Base-by-base conservation (phyloP, 2,113 vertebrate species). In the Enhydra lutris region DNA sequence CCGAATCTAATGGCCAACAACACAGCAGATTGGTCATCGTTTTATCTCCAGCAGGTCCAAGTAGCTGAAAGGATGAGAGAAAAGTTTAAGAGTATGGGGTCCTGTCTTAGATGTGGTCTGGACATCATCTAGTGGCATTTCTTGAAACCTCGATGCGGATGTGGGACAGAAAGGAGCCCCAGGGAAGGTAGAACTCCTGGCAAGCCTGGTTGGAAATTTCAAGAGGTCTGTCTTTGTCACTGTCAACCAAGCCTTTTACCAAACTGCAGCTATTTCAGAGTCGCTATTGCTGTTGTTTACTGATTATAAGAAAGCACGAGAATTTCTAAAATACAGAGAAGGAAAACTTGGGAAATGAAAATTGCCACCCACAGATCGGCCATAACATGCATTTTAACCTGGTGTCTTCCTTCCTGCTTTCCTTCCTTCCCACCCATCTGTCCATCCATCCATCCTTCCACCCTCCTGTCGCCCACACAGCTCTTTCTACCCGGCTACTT, bases 321-420 rank as follows among this genome's bases (percentile, higher is more conserved):
- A 61, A 86, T 85, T 47, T 89, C 24, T 86, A 88, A 96, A 88
- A 93, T 29, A 73, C 29, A 83, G 36, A 86, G 45, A 95, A 97
- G 24, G 12, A 20, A 73, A 94, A 63, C 7, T 65, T 47, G 20
- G 74, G 79, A 87, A 89, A 91, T 59, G 71, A 24, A 83, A 88
- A 55, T 87, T 18, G 55, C 31, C 92, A 83, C 31, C n/a, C 73
- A 42, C n/a, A 81, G n/a, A 67, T 78, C 31, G 45, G 39, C 34
- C 31, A 24, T 36, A 83, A 71, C 52, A 59, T 20, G 79, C 47
- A 31, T 59, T 83, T n/a, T 59, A 55, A 45, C 57, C 34, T 92
- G 1, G 84, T 80, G 80, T 45, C 45, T 11, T 61, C 18, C 31
- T 31, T 87, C 50, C 39, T 15, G 59, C 24, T n/a, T 50, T 47